A percentile compares a stretch with the other conserved stretches of the same genome.
Evolutionary conservation across 2,113 vertebrate genomes (phyloP).

Genomic region (Callopanchax toddi): DNA sequence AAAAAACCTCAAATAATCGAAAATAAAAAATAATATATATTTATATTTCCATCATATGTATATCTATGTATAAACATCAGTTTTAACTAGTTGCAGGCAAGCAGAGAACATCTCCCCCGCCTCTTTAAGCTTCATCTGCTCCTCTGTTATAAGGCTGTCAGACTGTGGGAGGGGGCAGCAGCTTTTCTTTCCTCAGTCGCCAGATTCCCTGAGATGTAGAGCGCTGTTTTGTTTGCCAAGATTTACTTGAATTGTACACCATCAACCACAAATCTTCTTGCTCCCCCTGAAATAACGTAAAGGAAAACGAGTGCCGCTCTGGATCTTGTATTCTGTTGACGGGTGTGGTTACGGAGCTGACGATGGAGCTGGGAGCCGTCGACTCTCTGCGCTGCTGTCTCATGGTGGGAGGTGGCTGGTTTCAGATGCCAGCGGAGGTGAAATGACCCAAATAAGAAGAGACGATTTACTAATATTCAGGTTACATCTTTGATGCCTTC

Average conservation of each 20-base stretch:
- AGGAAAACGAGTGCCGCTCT: slow-evolving; percentile 27
- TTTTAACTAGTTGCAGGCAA: slow-evolving; percentile 74
- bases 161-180: slow-evolving; percentile 74
- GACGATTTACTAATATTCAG: slow-evolving; percentile 60
- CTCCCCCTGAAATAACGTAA: slow-evolving; percentile 12
- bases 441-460: slow-evolving; percentile 61
- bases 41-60: slow-evolving; percentile 76
- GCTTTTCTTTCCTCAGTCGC: slow-evolving; percentile 77
- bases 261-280: slow-evolving; percentile 25
- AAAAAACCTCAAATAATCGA: slow-evolving; percentile 64
- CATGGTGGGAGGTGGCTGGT: slow-evolving; percentile 46
- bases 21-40: slow-evolving; percentile 77
- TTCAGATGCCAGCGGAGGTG: slow-evolving; percentile 41
- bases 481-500: slow-evolving; percentile 65
- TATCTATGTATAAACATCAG: slow-evolving; percentile 80
- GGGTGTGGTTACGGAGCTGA: slow-evolving; percentile 46
- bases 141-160: slow-evolving; percentile 72
- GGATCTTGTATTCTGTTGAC: slow-evolving; percentile 36
- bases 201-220: slow-evolving; percentile 86
- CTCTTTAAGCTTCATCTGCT: slow-evolving; percentile 59
- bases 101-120: slow-evolving; percentile 61
- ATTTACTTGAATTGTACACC: slow-evolving; percentile 67
- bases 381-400: slow-evolving; percentile 44
- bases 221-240: slow-evolving; percentile 69
- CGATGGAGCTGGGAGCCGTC: slow-evolving; percentile 14